Conservation (phyloP, 35 echinoderm and acorn worm genomes). For the Patiria miniata region DNA sequence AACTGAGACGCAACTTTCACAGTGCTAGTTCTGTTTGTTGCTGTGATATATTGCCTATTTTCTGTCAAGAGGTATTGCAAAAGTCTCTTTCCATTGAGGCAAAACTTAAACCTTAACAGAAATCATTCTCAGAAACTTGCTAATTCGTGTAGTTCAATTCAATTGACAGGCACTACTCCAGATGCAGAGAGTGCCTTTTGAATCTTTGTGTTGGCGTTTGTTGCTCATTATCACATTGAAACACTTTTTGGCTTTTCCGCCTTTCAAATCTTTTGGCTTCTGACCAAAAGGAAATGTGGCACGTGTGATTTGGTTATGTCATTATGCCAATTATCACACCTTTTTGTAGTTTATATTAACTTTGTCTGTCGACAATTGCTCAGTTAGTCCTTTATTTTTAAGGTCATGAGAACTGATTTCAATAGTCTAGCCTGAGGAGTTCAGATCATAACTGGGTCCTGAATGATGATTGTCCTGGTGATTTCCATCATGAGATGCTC, state of each 20-base stretch:
- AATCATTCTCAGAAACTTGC: no score
- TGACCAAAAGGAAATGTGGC: constrained; percentile 14
- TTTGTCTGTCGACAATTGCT: background rate
- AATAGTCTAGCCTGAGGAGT: background rate
- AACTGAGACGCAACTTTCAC: no score
- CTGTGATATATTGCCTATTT: no score
- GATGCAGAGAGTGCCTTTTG: no score
- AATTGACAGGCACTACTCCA: no score
- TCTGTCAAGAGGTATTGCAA: no score
- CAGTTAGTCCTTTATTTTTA: background rate
- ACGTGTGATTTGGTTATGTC: background rate
- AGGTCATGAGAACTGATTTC: constrained; percentile 10
- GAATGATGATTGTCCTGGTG: background rate
- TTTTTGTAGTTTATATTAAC: constrained; percentile 9
- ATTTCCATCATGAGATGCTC: no score
- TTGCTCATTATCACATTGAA: constrained; percentile 2
- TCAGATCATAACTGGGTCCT: background rate
- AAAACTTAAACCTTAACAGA: no score
- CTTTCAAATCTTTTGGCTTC: background rate
- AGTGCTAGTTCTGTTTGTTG: no score
- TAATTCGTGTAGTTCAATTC: no score
- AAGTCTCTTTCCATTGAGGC: no score
- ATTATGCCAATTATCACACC: constrained; percentile 1
- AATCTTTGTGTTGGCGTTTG: no score
- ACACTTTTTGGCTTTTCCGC: background rate